Evolutionary conservation across 2,113 vertebrate genomes (phyloP).

Genomic region (Laticauda laticaudata): DNA sequence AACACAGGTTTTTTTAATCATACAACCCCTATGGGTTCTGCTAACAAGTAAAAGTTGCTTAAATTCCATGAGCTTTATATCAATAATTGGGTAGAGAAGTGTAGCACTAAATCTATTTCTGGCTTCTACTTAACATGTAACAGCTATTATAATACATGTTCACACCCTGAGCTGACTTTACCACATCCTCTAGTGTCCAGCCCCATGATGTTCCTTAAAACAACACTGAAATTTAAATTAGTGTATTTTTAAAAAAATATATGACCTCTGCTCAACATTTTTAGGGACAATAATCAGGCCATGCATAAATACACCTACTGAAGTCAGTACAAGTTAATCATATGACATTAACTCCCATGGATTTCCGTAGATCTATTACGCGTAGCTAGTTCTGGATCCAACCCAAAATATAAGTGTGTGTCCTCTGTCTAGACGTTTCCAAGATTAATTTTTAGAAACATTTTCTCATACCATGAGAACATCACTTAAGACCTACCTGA

Average conservation of each 20-base stretch:
- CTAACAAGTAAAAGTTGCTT: not conserved
- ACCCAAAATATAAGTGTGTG: not conserved
- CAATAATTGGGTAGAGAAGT: not conserved
- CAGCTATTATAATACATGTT: not conserved
- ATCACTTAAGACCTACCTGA: not conserved
- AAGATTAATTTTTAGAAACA: conserved; percentile 23
- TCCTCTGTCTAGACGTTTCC: not conserved
- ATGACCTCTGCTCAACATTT: not conserved
- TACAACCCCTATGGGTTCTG: not conserved
- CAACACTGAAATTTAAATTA: not conserved
- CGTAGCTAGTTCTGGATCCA: not conserved
- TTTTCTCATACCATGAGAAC: not conserved
- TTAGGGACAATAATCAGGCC: not conserved
- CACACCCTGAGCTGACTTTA: not conserved
- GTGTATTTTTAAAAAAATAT: not conserved
- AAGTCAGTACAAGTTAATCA: not conserved
- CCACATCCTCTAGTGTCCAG: not conserved
- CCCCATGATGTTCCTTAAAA: not conserved
- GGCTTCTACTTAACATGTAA: not conserved
- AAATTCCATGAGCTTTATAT: not conserved
- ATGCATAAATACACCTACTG: not conserved
- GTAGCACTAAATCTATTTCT: not conserved
- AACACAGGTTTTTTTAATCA: not conserved
- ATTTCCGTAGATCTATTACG: not conserved
- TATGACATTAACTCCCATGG: not conserved